These are phyloP conservation scores for Lasius fuliginosus DNA, from an alignment of 2,888 invertebrate species.

Conservation along the genomic window DNA sequence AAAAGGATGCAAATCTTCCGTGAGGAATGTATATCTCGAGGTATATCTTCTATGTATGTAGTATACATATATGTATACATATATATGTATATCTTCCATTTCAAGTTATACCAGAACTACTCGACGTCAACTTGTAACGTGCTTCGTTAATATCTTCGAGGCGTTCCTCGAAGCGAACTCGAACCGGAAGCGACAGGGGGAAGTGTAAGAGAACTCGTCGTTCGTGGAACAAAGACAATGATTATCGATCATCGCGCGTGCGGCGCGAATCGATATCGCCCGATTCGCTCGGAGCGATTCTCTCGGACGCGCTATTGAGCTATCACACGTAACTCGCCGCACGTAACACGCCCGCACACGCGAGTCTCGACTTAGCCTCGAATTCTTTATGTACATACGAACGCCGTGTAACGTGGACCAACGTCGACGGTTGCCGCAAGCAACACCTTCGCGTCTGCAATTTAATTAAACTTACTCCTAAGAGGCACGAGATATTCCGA, in stretches of 20 bases:
- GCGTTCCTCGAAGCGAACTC: background rate
- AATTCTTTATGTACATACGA: slow-evolving; percentile 33
- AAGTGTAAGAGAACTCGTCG: background rate
- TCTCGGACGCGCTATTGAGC: slow-evolving; percentile 6
- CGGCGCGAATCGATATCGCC: slow-evolving; percentile 4
- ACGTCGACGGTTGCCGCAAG: slow-evolving; percentile 45
- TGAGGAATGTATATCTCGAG: background rate
- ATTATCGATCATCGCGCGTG: slow-evolving; percentile 18
- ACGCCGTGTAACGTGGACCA: slow-evolving; percentile 23
- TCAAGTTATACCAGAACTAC: slow-evolving; percentile 11
- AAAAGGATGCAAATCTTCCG: slow-evolving; percentile 3
- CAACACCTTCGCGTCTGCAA: slow-evolving; percentile 42
- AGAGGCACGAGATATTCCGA: background rate
- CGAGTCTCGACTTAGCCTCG: slow-evolving; percentile 20
- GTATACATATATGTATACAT: too few relatives aligned
- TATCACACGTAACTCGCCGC: slow-evolving; percentile 5
- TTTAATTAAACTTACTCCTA: slow-evolving; percentile 30
- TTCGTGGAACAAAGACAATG: background rate
- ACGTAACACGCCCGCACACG: slow-evolving; percentile 27
- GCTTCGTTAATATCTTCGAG: slow-evolving; percentile 6
- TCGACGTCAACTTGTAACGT: slow-evolving; percentile 2
- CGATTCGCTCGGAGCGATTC: slow-evolving; percentile 1
- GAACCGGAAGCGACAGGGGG: background rate
- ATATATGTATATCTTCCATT: background rate
- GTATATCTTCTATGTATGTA: background rate